phyloP scores from a whole-genome alignment of 2,888 invertebrate species.

The Acronicta alni region DNA sequence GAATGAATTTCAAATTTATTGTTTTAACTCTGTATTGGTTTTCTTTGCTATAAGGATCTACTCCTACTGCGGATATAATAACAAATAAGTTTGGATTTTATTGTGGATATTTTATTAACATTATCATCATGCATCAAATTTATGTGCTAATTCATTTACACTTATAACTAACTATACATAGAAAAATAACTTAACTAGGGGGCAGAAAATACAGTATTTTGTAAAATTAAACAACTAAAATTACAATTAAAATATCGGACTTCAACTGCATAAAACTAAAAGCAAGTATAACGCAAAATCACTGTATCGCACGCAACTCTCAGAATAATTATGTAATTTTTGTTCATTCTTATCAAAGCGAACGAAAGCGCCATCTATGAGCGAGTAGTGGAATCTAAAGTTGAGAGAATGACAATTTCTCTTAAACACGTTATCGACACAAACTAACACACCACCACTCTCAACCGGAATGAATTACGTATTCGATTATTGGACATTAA shows the following conservation, averaged over 20 bases:
- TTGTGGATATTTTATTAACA: slow-evolving; percentile 89
- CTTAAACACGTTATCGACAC: slow-evolving; percentile 55
- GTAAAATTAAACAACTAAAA: slow-evolving; percentile 85
- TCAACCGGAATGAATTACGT: slow-evolving; percentile 74
- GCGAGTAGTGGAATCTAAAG: slow-evolving; percentile 61
- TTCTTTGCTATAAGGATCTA: slow-evolving; percentile 7
- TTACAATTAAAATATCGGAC: slow-evolving; percentile 85
- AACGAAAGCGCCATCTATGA: slow-evolving; percentile 66
- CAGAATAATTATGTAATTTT: slow-evolving; percentile 74
- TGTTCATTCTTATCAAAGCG: slow-evolving; percentile 57
- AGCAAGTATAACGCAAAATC: slow-evolving; percentile 82
- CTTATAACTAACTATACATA: slow-evolving; percentile 89
- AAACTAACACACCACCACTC: slow-evolving; percentile 66
- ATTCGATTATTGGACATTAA: slow-evolving; percentile 77
- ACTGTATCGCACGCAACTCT: slow-evolving; percentile 81
- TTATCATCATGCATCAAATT: slow-evolving; percentile 89
- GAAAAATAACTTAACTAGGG: slow-evolving; percentile 89
- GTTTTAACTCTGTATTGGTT: too few relatives aligned
- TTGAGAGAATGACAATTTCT: slow-evolving; percentile 40
- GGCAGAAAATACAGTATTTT: slow-evolving; percentile 88
- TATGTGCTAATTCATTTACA: slow-evolving; percentile 89
- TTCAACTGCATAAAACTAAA: slow-evolving; percentile 83
- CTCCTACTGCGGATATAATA: slow-evolving; percentile 52
- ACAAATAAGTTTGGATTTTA: slow-evolving; percentile 82
- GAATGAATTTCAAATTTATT: too few relatives aligned